phyloP scores from a whole-genome alignment of 2,113 vertebrate species.

The Percina caprodes region DNA sequence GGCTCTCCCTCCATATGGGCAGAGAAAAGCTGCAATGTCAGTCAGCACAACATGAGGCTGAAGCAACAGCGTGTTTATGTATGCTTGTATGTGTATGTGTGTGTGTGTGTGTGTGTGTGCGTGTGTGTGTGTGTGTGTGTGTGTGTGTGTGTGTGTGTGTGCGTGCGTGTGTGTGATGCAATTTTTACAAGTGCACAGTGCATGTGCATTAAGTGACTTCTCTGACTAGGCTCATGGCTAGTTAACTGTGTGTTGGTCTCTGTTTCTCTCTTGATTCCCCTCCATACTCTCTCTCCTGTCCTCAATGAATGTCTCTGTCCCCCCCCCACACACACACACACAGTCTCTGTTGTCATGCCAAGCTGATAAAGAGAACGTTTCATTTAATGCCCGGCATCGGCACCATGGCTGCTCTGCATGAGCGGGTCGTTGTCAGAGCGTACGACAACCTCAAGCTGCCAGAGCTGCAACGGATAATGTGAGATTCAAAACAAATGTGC shows the following conservation, averaged over 20 bases:
- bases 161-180: constrained; percentile 9
- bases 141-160: constrained; percentile 13
- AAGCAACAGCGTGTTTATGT: constrained; percentile 18
- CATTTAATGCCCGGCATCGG: constrained; percentile 49
- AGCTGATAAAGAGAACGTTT: constrained; percentile 63
- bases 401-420: constrained; percentile 58
- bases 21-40: constrained; percentile 21
- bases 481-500: constrained; percentile 42
- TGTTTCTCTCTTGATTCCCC: neutral
- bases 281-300: neutral
- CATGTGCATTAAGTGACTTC: constrained; percentile 25
- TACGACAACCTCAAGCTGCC: constrained; percentile 25
- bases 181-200: constrained; percentile 26
- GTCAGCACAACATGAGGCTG: constrained; percentile 18
- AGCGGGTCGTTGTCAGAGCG: constrained; percentile 40
- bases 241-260: constrained; percentile 33
- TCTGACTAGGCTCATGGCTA: constrained; percentile 30
- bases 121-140: constrained; percentile 15
- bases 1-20: neutral
- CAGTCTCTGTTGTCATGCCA: constrained; percentile 31
- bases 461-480: constrained; percentile 13
- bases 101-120: neutral
- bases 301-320: constrained; percentile 7
- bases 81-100: constrained; percentile 6
- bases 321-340: no score